phyloP scores from a whole-genome alignment of 2,113 vertebrate genomes.

The Melanocharis versteri region DNA sequence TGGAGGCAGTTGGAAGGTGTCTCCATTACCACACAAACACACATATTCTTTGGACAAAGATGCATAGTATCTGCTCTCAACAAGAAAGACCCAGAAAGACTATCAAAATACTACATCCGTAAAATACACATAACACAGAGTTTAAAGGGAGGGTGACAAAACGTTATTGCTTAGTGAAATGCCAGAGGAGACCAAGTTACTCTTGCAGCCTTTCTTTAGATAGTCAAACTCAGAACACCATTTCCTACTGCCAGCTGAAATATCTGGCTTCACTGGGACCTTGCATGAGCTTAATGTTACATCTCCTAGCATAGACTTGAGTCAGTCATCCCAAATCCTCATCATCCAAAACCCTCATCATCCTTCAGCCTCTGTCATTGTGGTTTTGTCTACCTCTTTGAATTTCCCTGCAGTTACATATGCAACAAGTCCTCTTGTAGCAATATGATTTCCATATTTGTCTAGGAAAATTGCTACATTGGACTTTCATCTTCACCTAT shows the following conservation, averaged over 20 bases:
- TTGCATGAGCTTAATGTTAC: fast-evolving
- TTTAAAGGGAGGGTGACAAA: background rate
- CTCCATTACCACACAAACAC: background rate
- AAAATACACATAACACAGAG: background rate
- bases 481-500: background rate
- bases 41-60: background rate
- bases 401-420: background rate
- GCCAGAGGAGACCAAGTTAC: background rate
- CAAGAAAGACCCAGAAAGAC: background rate
- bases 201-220: background rate
- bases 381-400: background rate
- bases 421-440: background rate
- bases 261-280: background rate
- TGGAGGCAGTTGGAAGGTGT: background rate
- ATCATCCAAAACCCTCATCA: background rate
- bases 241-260: background rate
- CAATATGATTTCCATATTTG: background rate
- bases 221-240: background rate
- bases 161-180: background rate
- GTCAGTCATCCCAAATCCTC: background rate
- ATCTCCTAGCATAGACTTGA: background rate
- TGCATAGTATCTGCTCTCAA: background rate
- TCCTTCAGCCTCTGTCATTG: background rate
- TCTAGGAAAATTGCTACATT: background rate
- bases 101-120: background rate